Evolutionary conservation across 2,797 vertebrate species (phyloP).

Genomic region (Benthosema pterotum): DNA sequence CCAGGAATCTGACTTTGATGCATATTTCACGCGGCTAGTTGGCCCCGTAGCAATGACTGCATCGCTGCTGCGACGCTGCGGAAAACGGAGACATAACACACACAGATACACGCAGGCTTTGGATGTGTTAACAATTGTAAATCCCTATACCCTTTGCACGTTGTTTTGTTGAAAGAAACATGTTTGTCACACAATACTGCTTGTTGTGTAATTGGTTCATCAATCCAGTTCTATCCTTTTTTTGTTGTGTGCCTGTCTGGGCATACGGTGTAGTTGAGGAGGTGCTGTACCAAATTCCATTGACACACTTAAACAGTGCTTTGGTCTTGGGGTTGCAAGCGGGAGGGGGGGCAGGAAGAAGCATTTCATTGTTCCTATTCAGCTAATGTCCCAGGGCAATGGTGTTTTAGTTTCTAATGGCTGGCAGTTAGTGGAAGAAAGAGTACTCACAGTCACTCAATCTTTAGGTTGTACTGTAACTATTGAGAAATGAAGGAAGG

Average conservation of each 20-base stretch:
- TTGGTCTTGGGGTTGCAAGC: no score
- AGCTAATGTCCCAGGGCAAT: no score
- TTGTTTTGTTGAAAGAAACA: neutral
- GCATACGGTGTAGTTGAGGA: neutral
- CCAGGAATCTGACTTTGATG: conserved; percentile 4
- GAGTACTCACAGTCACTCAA: no score
- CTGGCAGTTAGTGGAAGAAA: no score
- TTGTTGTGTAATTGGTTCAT: neutral
- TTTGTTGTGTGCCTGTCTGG: neutral
- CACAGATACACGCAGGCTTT: no score
- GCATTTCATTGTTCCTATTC: no score
- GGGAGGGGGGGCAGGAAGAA: no score
- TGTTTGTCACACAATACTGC: neutral
- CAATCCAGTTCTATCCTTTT: neutral
- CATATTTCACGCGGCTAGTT: neutral
- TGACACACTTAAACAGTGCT: neutral
- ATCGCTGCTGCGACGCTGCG: neutral
- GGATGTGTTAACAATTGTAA: neutral
- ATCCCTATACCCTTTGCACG: no score
- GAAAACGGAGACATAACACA: neutral
- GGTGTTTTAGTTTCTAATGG: no score
- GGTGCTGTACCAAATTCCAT: neutral
- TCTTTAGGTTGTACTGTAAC: no score
- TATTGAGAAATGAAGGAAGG: no score
- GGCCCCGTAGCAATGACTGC: neutral